Percentiles rank a stretch among this genome's conserved stretches.
These are phyloP conservation scores for Mesoligia furuncula DNA, from an alignment of 2,888 invertebrate species.

Conservation along the genomic window DNA sequence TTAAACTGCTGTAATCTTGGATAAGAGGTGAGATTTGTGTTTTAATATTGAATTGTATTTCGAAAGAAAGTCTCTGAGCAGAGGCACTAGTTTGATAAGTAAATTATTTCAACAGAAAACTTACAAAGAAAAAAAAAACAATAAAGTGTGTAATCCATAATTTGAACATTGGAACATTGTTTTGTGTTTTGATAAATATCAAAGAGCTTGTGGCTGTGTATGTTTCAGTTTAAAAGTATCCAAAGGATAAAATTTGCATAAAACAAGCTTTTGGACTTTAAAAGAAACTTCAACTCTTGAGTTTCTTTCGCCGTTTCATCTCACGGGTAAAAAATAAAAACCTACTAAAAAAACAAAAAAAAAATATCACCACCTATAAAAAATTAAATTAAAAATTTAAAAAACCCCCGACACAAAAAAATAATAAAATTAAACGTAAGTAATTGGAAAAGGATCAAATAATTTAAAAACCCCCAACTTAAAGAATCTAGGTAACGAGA, in stretches of 20 bases:
- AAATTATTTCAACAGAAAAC: background rate
- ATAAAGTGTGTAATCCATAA: background rate
- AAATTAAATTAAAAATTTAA: too few species aligned
- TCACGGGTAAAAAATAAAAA: too few species aligned
- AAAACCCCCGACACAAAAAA: too few species aligned
- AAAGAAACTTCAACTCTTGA: background rate
- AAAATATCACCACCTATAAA: too few species aligned
- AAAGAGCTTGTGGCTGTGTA: background rate
- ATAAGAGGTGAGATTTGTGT: background rate
- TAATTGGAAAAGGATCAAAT: too few species aligned
- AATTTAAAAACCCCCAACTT: too few species aligned
- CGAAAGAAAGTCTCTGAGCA: background rate
- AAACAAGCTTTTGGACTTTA: too few species aligned
- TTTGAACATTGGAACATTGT: background rate
- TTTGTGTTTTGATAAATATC: background rate
- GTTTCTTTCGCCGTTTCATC: background rate
- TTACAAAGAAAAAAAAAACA: too few species aligned
- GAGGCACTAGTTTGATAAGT: background rate
- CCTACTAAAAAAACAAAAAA: too few species aligned
- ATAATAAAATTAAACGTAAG: too few species aligned
- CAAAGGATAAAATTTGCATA: background rate
- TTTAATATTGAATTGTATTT: background rate
- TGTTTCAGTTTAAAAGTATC: background rate
- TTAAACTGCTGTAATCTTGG: constrained; percentile 29
- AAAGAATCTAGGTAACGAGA: too few species aligned